phyloP scores from a whole-genome alignment of 2,113 vertebrate species.

The Castor canadensis region DNA sequence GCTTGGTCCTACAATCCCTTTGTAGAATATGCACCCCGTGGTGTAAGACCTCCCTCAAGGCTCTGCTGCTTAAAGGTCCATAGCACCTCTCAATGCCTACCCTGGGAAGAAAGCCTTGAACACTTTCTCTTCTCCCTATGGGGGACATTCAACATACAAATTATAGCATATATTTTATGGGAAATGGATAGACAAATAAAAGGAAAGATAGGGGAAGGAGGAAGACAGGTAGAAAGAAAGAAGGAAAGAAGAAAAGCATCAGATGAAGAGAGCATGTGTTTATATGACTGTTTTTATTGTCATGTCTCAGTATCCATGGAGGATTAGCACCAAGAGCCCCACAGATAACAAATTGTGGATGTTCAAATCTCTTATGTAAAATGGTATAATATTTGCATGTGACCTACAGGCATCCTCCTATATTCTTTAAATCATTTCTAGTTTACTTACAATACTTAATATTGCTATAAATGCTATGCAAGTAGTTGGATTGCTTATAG shows the following conservation, averaged over 20 bases:
- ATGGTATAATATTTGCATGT: background rate
- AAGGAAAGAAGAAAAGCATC: background rate
- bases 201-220: background rate
- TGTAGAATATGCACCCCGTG: background rate
- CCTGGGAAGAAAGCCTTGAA: background rate
- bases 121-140: background rate
- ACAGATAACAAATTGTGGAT: background rate
- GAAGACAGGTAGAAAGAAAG: background rate
- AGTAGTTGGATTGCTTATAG: background rate
- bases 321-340: too few species aligned
- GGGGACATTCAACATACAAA: background rate
- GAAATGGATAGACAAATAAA: too few species aligned
- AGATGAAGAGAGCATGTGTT: too few species aligned
- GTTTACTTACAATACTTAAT: background rate
- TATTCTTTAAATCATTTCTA: background rate
- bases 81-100: background rate
- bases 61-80: background rate
- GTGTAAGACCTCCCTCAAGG: background rate
- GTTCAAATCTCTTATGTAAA: background rate
- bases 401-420: too few species aligned
- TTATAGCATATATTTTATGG: background rate
- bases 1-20: background rate
- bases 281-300: rapidly evolving
- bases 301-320: background rate
- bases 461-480: background rate